Evolutionary conservation across 2,113 vertebrate species (phyloP).

Genomic region (Cottus gobio): DNA sequence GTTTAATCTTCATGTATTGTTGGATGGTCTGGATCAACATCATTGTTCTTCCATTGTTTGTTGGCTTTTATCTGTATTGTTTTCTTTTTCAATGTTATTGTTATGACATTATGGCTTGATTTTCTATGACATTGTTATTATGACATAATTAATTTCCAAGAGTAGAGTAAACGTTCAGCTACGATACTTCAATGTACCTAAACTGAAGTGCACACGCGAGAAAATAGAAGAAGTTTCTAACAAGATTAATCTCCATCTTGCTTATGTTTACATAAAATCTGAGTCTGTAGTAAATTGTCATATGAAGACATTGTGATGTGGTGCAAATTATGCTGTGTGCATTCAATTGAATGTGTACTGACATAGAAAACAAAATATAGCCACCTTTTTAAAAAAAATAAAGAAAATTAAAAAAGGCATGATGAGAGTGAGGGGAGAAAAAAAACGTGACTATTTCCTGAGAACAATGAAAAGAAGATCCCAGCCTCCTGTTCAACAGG

Average conservation of each 20-base stretch:
- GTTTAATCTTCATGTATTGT: background rate
- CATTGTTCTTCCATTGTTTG: background rate
- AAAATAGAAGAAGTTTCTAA: background rate
- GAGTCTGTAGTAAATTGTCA: background rate
- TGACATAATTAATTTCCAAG: background rate
- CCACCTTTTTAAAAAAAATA: too few species aligned
- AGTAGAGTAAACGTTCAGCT: background rate
- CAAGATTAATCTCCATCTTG: background rate
- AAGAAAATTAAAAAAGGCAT: too few species aligned
- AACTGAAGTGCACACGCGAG: background rate
- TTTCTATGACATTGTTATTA: background rate
- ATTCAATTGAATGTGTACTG: background rate
- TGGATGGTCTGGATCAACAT: background rate
- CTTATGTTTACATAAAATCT: background rate
- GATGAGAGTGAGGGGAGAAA: background rate
- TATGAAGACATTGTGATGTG: background rate
- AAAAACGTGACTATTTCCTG: background rate
- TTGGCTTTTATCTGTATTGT: background rate
- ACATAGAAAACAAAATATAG: background rate
- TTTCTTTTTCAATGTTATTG: background rate
- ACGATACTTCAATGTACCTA: background rate
- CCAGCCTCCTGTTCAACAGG: background rate
- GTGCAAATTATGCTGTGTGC: background rate
- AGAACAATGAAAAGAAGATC: background rate
- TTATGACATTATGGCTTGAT: background rate